Conservation (phyloP, 2,113 vertebrate species). For the Dromas ardeola region DNA sequence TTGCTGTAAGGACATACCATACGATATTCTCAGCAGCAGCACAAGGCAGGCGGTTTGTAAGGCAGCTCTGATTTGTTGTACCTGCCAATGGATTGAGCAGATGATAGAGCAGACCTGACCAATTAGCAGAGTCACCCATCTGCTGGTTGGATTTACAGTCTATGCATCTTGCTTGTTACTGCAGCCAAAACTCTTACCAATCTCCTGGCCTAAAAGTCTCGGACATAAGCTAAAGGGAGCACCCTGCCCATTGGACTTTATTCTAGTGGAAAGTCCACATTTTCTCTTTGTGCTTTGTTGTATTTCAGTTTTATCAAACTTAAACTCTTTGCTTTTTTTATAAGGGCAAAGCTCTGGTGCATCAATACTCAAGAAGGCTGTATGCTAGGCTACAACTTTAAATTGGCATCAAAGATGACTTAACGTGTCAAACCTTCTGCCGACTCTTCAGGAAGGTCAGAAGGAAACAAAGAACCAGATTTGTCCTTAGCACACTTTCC, state of each 20-base stretch:
- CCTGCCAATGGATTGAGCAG: not conserved
- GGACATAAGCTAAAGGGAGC: not conserved
- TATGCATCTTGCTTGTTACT: not conserved
- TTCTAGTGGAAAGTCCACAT: not conserved
- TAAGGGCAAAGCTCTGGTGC: slow-evolving; percentile 27
- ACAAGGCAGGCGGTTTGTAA: not conserved
- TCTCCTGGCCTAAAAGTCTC: not conserved
- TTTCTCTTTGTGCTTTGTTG: not conserved
- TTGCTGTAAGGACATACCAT: not conserved
- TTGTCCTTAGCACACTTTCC: slow-evolving; percentile 39
- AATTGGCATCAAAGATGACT: slow-evolving; percentile 54
- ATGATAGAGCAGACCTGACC: not conserved
- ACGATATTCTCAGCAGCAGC: not conserved
- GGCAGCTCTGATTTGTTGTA: not conserved
- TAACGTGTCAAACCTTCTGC: not conserved
- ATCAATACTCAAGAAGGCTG: not conserved
- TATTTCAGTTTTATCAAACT: not conserved
- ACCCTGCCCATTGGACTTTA: rapidly evolving
- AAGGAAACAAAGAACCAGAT: slow-evolving; percentile 40
- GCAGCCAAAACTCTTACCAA: not conserved
- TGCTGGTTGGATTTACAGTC: not conserved
- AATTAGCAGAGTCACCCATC: not conserved
- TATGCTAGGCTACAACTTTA: slow-evolving; percentile 35
- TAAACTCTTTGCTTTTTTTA: not conserved
- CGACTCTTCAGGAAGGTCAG: slow-evolving; percentile 18